Conservation (phyloP, 2,888 invertebrate species). For the Rhynchonema sp. region DNA sequence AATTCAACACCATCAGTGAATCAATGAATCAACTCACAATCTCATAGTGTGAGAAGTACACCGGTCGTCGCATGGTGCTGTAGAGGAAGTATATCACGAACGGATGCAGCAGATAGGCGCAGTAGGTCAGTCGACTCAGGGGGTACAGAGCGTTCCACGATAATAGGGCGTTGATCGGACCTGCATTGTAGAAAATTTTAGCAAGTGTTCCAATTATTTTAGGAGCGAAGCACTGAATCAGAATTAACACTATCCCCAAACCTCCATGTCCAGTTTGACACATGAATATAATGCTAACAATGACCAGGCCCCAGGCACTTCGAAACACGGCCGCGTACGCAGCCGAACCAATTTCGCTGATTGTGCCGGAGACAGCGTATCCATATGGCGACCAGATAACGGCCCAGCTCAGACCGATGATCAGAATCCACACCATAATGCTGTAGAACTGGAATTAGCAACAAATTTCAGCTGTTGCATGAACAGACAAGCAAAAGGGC, state of each 20-base stretch:
- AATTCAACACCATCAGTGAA: not conserved
- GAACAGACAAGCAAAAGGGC: too few relatives aligned
- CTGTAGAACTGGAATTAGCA: not conserved
- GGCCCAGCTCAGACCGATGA: not conserved
- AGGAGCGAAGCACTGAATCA: too few relatives aligned
- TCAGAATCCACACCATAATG: not conserved
- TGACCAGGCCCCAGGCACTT: constrained; percentile 3
- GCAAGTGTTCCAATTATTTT: not conserved
- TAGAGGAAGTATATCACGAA: constrained; percentile 5
- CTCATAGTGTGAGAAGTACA: constrained; percentile 6
- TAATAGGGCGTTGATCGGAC: constrained; percentile 24
- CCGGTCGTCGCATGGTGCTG: not conserved
- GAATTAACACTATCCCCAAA: too few relatives aligned
- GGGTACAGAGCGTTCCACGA: constrained; percentile 27
- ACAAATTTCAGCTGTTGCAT: too few relatives aligned
- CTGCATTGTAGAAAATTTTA: constrained; percentile 11
- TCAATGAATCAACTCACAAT: not conserved
- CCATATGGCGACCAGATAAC: not conserved
- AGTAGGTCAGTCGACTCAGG: constrained; percentile 27
- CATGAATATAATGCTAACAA: constrained; percentile 1
- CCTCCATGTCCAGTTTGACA: constrained; percentile 6
- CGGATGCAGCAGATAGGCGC: constrained; percentile 22
- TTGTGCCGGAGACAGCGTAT: not conserved
- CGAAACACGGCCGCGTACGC: constrained; percentile 3
- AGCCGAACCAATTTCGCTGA: not conserved